Conservation (phyloP, 2,888 invertebrate species). For the Homarus gammarus region DNA sequence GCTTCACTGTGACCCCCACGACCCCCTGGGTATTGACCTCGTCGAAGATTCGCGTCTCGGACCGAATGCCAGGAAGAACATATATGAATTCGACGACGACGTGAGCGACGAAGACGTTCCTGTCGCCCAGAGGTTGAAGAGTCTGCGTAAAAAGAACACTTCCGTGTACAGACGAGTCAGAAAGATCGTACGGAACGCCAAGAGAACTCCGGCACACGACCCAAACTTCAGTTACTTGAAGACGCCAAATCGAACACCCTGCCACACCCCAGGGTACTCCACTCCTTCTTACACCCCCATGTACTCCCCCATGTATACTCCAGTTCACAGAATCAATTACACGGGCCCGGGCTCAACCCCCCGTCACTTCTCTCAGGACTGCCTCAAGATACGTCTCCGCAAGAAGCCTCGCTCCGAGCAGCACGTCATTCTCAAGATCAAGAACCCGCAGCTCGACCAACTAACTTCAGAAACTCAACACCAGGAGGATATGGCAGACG, state of each 20-base stretch:
- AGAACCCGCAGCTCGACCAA: slow-evolving; percentile 22
- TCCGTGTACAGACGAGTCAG: slow-evolving; percentile 40
- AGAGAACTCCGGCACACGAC: slow-evolving; percentile 62
- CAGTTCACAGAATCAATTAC: slow-evolving; percentile 71
- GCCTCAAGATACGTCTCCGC: slow-evolving; percentile 50
- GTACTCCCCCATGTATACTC: slow-evolving; percentile 71
- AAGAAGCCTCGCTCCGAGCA: slow-evolving; percentile 45
- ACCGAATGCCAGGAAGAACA: neutral
- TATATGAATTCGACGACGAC: slow-evolving; percentile 65
- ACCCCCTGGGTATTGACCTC: slow-evolving; percentile 71
- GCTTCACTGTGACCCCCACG: slow-evolving; percentile 63
- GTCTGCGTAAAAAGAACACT: neutral
- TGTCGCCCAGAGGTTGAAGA: slow-evolving; percentile 35
- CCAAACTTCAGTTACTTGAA: slow-evolving; percentile 68
- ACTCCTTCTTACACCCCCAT: slow-evolving; percentile 47
- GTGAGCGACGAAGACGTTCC: slow-evolving; percentile 61
- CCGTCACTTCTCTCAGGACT: slow-evolving; percentile 41
- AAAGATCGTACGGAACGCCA: slow-evolving; percentile 66
- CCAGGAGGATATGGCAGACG: neutral
- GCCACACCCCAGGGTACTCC: slow-evolving; percentile 58
- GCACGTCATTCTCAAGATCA: slow-evolving; percentile 52
- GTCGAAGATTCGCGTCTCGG: slow-evolving; percentile 25
- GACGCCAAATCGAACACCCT: slow-evolving; percentile 56
- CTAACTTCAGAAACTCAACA: neutral
- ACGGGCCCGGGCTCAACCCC: slow-evolving; percentile 65